phyloP scores from a whole-genome alignment of 2,888 invertebrate genomes.

The Pheosia tremula region DNA sequence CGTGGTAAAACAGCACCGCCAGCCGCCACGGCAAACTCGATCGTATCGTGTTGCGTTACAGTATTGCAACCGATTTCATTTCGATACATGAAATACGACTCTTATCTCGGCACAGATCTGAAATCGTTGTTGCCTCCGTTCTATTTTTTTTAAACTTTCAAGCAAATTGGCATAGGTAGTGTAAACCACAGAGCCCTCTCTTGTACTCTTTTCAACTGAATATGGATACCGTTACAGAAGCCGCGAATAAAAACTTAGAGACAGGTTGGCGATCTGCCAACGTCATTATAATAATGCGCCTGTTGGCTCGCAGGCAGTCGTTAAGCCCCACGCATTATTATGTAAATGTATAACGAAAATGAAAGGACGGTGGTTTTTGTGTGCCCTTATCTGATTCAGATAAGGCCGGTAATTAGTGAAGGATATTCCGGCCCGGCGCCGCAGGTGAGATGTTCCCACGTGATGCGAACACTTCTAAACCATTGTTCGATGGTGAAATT shows the following conservation, averaged over 20 bases:
- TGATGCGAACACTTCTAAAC: conserved; percentile 41
- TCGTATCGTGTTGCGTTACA: conserved; percentile 23
- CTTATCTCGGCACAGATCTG: conserved; percentile 51
- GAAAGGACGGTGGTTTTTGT: conserved; percentile 70
- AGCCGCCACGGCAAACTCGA: conserved; percentile 24
- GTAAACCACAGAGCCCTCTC: no score
- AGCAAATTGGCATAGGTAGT: conserved; percentile 33
- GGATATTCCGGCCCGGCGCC: conserved; percentile 57
- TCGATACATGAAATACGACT: conserved; percentile 43
- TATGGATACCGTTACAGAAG: conserved; percentile 50
- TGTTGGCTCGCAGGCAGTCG: conserved; percentile 67
- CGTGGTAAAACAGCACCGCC: conserved; percentile 39
- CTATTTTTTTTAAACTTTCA: conserved; percentile 38
- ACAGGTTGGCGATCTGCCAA: conserved; percentile 52
- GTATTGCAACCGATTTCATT: conserved; percentile 37
- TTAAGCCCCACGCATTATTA: conserved; percentile 79
- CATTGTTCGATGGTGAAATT: conserved; percentile 29
- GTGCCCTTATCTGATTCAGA: conserved; percentile 76
- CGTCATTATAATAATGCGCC: conserved; percentile 71
- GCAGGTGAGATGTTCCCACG: conserved; percentile 73
- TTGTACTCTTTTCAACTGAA: conserved; percentile 22
- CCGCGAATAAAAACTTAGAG: conserved; percentile 50
- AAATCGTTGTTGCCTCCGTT: conserved; percentile 36
- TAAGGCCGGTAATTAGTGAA: conserved; percentile 76
- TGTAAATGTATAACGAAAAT: conserved; percentile 78